Base-by-base conservation (phyloP, 1,140 invertebrate genomes). In the Halesus radiatus region DNA sequence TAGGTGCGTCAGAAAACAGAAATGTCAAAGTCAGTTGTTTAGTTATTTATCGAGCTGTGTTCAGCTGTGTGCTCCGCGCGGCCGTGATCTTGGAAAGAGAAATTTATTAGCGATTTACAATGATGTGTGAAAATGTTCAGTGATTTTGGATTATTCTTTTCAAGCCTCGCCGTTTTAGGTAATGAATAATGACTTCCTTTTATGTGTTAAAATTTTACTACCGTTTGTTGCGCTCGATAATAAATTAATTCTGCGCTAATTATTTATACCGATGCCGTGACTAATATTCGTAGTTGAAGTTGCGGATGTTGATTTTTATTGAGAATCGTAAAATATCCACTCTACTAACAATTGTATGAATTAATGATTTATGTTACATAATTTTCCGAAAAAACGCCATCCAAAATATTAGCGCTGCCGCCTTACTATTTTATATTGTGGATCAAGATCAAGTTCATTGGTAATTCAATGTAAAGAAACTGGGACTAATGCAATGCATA, bases 21-120 rank as follows among this genome's bases (percentile, higher is more conserved):
- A 72, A 72, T 72, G 68, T 72, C 68, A 72, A 75, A 75, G 72
- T 75, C 72, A 75, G 72, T 75, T 75, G 72, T 58, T 75, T 37
- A 29, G 68, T 72, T 75, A 50, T 75, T 75, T 75, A 20, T 75
- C 72, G 53, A 32, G 52, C 29, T 18, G 54, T 32, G 72, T 72
- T 54, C 16, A 32, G 52, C 29, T 18, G 54, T 32, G 72, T 54
- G 15, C 16, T 20, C 26, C 72, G 72, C 72, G 72, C 54, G 54
- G 53, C 72, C 72, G 72, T 75, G 72, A 75, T 75, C 72, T 75
- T 75, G 72, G 7, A 37, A 75, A 75, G 72, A 56, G 72, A 75
- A 75, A 75, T 29, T 56, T 18, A 58, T 58, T 58, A 53, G 68
- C 45, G 26, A 53, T 56, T 75, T 58, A 75, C 56, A 75, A 75